A percentile compares a stretch with the other conserved stretches of the same genome.
These are phyloP conservation scores for Cataglyphis rosenhaueri DNA, from an alignment of 2,888 invertebrate genomes.

Conservation along the genomic window DNA sequence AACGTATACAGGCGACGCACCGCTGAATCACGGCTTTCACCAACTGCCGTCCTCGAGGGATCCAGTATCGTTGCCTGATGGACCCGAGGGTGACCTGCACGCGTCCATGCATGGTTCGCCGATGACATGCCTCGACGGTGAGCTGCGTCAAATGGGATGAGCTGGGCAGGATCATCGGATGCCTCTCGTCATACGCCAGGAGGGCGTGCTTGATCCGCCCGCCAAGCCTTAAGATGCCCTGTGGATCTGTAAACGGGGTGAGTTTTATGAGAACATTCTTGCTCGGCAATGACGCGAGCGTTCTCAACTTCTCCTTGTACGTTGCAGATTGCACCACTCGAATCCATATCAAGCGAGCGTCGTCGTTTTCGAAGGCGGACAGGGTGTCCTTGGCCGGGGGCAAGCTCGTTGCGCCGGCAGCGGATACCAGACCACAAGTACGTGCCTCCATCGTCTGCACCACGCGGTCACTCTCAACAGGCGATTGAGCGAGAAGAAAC, in stretches of 20 bases:
- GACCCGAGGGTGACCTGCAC: too few species aligned
- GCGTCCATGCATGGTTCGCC: too few species aligned
- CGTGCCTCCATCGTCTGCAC: too few species aligned
- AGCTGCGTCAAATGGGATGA: too few species aligned
- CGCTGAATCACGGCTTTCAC: neutral
- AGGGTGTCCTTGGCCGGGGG: too few species aligned
- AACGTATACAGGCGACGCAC: too few species aligned
- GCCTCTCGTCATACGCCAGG: neutral
- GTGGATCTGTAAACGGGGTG: neutral
- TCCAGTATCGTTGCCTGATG: too few species aligned
- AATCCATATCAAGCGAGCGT: neutral
- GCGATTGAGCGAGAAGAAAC: neutral
- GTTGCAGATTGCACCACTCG: neutral
- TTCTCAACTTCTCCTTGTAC: neutral
- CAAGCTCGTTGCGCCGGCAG: too few species aligned
- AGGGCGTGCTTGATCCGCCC: neutral
- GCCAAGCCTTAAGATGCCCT: neutral
- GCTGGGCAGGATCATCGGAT: constrained; percentile 1
- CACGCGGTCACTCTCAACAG: neutral
- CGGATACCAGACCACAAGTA: too few species aligned
- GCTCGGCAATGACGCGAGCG: too few species aligned
- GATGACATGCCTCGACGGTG: too few species aligned
- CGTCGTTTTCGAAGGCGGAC: neutral
- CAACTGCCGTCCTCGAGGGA: neutral
- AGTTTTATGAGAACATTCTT: neutral